Base-by-base conservation (phyloP, 2,888 invertebrate species). In the Hypolimnas misippus region DNA sequence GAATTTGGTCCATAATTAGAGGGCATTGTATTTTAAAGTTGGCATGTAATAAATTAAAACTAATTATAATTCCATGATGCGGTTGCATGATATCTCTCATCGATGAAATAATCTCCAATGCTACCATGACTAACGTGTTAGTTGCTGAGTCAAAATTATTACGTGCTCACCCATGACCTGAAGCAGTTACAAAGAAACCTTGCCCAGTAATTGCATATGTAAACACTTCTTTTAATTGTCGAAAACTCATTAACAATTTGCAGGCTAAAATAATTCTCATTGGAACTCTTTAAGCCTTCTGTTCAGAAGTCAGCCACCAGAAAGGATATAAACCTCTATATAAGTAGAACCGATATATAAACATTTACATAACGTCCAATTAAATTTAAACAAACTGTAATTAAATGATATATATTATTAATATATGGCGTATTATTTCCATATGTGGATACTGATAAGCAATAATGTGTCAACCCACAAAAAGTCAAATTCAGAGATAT, bases 151-250 rank as follows among this genome's bases (percentile, higher is more conserved):
- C 80, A 78, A 78, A 73, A 70, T 63, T 72, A 69, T 78, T 76
- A 78, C 62, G 65, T 74, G 70, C 73, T 77, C 74, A 82, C 67
- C 86, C 86, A 76, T 87, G 89, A 86, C 86, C 86, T 76, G 78
- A 44, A 67, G 65, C 58, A 59, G 49, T 50, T 50, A 16, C 35
- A 19, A 33, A 29, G 49, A 8, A 44, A 67, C 71, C 65, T 71
- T 70, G 65, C 57, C 46, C 46, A 65, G 33, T 66, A 66, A 71
- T 69, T 70, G 65, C 57, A 66, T 50, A 21, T 55, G 50, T 64
- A 59, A 63, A 64, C 59, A 66, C 52, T 54, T 55, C 16, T 60
- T 65, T 65, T 67, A 65, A 67, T 60, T 63, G 57, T 50, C 16
- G 50, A 61, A 52, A 52, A 46, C 42, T 64, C 53, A 53, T 52